Evolutionary conservation across 2,888 invertebrate genomes (phyloP).

Genomic region (Noctua comes): DNA sequence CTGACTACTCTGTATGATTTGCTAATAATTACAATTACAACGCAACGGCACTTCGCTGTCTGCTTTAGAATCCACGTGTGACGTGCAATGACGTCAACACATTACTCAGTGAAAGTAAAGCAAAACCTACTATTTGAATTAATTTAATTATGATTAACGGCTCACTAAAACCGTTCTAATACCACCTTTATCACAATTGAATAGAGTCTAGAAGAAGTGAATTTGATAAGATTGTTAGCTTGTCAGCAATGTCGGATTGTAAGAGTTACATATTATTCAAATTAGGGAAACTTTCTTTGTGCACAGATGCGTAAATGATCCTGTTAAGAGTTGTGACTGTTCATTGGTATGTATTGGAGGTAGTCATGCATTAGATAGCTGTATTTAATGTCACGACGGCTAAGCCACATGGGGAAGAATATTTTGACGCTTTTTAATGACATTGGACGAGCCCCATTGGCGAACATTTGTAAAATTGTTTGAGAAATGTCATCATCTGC

Average conservation of each 20-base stretch:
- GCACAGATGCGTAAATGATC: constrained; percentile 53
- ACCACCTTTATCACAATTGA: constrained; percentile 23
- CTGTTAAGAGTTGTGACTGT: constrained; percentile 33
- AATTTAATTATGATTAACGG: constrained; percentile 58
- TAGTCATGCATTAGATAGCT: neutral
- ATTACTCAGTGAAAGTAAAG: constrained; percentile 68
- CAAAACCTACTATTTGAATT: constrained; percentile 57
- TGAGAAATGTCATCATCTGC: neutral
- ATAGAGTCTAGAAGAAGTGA: constrained; percentile 32
- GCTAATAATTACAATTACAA: constrained; percentile 25
- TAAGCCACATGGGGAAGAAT: fast-evolving
- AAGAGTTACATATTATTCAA: constrained; percentile 63
- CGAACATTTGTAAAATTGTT: neutral
- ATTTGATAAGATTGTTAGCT: constrained; percentile 18
- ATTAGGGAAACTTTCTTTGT: constrained; percentile 61
- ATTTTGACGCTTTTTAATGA: neutral
- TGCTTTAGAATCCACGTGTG: constrained; percentile 30
- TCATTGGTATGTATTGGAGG: constrained; percentile 1
- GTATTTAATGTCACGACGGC: neutral
- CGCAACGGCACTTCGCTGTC: neutral
- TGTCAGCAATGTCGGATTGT: constrained; percentile 42
- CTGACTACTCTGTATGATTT: constrained; percentile 13
- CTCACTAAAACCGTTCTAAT: constrained; percentile 16
- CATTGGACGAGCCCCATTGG: neutral
- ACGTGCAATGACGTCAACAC: constrained; percentile 55